A percentile compares a stretch with the other conserved stretches of the same genome.
Conservation (phyloP, 2,113 vertebrate species). For the Psophia crepitans region DNA sequence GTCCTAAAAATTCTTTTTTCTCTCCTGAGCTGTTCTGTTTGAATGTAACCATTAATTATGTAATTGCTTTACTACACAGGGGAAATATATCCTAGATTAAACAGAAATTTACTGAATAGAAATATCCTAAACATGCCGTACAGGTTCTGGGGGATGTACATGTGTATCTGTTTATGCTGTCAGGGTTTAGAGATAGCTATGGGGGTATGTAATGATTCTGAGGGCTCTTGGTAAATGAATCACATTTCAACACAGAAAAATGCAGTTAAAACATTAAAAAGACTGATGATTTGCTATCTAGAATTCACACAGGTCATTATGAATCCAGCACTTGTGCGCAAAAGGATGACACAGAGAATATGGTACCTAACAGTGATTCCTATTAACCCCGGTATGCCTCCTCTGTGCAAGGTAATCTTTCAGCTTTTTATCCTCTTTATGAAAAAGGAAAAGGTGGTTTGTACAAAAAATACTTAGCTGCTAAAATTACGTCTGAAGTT, state of each 20-base stretch:
- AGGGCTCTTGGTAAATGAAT: background rate
- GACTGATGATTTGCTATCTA: background rate
- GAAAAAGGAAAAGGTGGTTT: background rate
- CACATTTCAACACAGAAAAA: background rate
- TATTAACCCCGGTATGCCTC: background rate
- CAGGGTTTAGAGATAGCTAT: background rate
- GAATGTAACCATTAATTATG: conserved; percentile 9
- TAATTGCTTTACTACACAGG: background rate
- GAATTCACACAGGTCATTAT: background rate
- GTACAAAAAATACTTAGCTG: background rate
- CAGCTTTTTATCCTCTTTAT: background rate
- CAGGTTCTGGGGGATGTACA: background rate
- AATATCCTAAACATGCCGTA: background rate
- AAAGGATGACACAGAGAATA: background rate
- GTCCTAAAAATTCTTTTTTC: background rate
- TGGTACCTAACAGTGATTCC: background rate
- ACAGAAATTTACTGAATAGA: background rate
- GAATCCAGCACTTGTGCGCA: background rate
- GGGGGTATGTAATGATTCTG: background rate
- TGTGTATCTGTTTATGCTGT: background rate
- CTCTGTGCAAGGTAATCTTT: background rate
- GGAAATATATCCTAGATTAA: background rate
- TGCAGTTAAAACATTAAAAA: background rate
- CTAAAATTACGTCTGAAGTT: background rate
- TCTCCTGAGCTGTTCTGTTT: background rate